A percentile compares a stretch with the other conserved stretches of the same genome.
These are phyloP conservation scores for Ceyx cyanopectus DNA, from an alignment of 2,113 vertebrate species.

Conservation along the genomic window DNA sequence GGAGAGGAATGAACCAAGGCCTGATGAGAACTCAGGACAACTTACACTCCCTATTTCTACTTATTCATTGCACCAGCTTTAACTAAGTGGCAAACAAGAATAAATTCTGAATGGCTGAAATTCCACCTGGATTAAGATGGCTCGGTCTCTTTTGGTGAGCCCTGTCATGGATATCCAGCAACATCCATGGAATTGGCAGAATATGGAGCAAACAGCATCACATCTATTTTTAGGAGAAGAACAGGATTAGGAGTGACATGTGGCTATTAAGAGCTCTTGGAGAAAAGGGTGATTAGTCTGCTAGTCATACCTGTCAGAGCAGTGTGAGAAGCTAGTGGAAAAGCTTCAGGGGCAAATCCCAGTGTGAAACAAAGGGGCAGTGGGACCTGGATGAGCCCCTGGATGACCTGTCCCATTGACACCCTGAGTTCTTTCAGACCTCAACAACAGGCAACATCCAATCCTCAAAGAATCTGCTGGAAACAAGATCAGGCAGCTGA, in stretches of 20 bases:
- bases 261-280: neutral
- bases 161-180: neutral
- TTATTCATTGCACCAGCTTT: neutral
- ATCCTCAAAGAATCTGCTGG: neutral
- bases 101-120: neutral
- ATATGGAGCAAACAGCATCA: neutral
- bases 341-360: neutral
- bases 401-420: neutral
- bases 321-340: neutral
- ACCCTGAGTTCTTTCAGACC: neutral
- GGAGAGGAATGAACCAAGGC: neutral
- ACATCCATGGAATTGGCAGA: neutral
- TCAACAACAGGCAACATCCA: neutral
- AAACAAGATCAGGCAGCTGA: neutral
- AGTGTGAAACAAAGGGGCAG: neutral
- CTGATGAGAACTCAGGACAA: neutral
- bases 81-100: neutral
- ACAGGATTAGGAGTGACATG: neutral
- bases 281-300: neutral
- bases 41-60: neutral
- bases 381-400: neutral
- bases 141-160: neutral
- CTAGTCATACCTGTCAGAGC: neutral
- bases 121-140: neutral
- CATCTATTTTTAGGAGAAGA: neutral